Percentiles rank a stretch among this genome's conserved stretches.
Evolutionary conservation across 2,888 invertebrate species (phyloP).

Genomic region (Artemia sinica): DNA sequence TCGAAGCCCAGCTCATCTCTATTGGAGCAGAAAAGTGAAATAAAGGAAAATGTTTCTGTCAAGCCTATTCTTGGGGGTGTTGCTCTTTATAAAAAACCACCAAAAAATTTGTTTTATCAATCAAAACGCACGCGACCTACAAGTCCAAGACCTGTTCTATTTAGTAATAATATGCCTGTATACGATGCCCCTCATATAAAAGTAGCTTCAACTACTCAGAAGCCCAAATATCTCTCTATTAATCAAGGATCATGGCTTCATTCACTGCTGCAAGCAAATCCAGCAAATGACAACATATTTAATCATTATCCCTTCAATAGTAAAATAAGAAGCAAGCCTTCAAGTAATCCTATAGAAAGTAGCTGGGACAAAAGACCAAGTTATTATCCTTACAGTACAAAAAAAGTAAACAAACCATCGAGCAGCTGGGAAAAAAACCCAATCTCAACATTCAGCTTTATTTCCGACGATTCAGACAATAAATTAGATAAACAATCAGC

Average conservation of each 20-base stretch:
- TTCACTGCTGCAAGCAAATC: background rate
- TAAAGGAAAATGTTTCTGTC: too few relatives aligned
- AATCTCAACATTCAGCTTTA: background rate
- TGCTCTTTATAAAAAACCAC: background rate
- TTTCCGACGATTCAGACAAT: background rate
- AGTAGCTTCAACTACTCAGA: background rate
- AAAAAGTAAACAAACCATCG: background rate
- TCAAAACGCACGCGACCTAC: background rate
- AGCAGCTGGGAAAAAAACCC: background rate
- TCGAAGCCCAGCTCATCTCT: background rate
- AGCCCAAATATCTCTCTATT: background rate
- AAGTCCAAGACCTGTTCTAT: background rate
- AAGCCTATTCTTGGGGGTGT: background rate
- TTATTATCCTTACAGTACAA: background rate
- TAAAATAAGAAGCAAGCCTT: background rate
- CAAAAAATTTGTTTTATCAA: background rate
- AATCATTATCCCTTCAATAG: background rate
- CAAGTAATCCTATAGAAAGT: background rate
- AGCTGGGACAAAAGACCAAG: background rate
- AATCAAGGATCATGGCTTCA: background rate
- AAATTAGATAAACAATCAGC: background rate
- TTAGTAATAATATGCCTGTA: background rate
- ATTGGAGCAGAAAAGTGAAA: too few relatives aligned
- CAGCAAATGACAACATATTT: too few relatives aligned
- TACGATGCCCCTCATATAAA: background rate